Percentiles rank a stretch among this genome's conserved stretches.
These are phyloP conservation scores for Palaemon carinicauda DNA, from an alignment of 1,140 invertebrate genomes.

Conservation along the genomic window DNA sequence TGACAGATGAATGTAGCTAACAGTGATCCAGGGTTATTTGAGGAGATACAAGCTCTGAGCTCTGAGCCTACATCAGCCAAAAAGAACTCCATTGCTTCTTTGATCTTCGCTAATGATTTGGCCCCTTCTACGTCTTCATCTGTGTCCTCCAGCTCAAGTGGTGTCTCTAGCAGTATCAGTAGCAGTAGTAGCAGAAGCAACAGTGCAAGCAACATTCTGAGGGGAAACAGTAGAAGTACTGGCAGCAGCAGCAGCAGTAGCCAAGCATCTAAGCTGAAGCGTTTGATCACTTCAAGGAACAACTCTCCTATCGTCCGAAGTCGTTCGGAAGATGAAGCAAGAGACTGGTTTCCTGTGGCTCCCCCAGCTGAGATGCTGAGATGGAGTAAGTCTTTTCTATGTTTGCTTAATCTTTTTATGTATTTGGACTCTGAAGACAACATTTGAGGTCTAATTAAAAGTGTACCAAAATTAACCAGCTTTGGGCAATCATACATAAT, in stretches of 20 bases:
- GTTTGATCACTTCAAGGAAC: not conserved
- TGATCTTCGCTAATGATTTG: not conserved
- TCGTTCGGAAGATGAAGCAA: not conserved
- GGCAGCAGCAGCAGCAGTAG: not conserved
- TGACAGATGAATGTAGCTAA: constrained; percentile 39
- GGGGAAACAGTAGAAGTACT: not conserved
- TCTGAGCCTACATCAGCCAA: not conserved
- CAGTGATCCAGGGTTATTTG: not conserved
- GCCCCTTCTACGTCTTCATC: not conserved
- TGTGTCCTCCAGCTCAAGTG: not conserved
- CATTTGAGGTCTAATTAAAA: not conserved
- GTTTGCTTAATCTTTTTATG: not conserved
- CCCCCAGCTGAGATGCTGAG: constrained; percentile 5
- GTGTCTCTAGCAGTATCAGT: not conserved
- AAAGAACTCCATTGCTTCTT: constrained; percentile 24
- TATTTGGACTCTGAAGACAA: not conserved
- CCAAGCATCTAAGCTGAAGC: not conserved
- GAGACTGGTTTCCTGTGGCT: constrained; percentile 28
- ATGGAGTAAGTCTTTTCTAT: constrained; percentile 26
- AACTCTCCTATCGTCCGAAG: not conserved
- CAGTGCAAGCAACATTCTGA: not conserved
- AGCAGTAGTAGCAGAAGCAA: not conserved
- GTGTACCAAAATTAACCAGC: too few species aligned
- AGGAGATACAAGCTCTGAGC: not conserved
- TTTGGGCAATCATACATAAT: not conserved